Evolutionary conservation across 1,140 invertebrate species (phyloP).

Genomic region (Thereuonema tuberculata): DNA sequence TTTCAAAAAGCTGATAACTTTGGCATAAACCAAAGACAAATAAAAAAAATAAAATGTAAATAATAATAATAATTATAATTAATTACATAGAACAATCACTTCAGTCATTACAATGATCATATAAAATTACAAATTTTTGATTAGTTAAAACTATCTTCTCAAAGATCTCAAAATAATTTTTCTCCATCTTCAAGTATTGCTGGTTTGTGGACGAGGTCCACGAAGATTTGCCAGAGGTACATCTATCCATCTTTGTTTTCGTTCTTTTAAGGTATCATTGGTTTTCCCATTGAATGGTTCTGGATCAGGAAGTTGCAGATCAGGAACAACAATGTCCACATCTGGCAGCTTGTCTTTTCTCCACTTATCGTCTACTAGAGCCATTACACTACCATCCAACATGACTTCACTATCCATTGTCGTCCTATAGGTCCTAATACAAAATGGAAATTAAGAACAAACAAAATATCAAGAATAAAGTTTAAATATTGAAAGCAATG

Average conservation of each 20-base stretch:
- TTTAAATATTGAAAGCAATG: too few species aligned
- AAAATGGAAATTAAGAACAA: neutral
- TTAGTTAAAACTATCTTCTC: neutral
- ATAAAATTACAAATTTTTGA: too few species aligned
- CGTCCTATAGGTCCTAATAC: neutral
- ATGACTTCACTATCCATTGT: slow-evolving; percentile 12
- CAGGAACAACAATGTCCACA: slow-evolving; percentile 78
- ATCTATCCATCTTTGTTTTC: slow-evolving; percentile 80
- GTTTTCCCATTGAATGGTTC: slow-evolving; percentile 86
- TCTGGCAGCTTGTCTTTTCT: slow-evolving; percentile 67
- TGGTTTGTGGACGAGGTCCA: slow-evolving; percentile 26
- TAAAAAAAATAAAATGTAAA: too few species aligned
- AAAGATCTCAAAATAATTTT: neutral
- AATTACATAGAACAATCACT: too few species aligned
- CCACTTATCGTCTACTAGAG: slow-evolving; percentile 81
- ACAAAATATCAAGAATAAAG: too few species aligned
- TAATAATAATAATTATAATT: too few species aligned
- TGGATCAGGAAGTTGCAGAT: slow-evolving; percentile 75
- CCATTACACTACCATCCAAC: slow-evolving; percentile 25
- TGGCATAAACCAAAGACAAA: too few species aligned
- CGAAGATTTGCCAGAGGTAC: slow-evolving; percentile 48
- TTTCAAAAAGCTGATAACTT: too few species aligned
- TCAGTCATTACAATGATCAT: too few species aligned
- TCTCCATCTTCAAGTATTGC: neutral
- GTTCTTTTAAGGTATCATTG: slow-evolving; percentile 73